Base-by-base conservation (phyloP, 2,888 invertebrate species). In the Pilophorus perplexus region DNA sequence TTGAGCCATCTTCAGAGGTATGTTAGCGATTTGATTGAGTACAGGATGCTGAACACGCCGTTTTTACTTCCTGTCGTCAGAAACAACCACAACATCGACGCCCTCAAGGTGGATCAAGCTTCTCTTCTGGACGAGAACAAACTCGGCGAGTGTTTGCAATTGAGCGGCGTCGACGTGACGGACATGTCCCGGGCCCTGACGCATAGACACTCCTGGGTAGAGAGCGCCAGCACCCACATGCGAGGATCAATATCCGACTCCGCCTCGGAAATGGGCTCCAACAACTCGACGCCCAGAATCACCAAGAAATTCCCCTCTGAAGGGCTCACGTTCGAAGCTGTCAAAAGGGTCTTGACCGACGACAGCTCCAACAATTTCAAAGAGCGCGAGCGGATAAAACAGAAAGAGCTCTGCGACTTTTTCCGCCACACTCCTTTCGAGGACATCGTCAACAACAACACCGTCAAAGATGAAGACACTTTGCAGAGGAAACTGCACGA, bases 271-370 rank as follows among this genome's bases (percentile, higher is more conserved):
- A 82, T 90, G 65, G 95, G 96, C 76, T 94, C 94, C 77, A 87
- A 88, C 0, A 86, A 86, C 72, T 93, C 93, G 74, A 94, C 95
- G 20, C 95, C 95, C 0, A 88, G 89, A n/a, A 84, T 90, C 46
- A 84, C 84, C 70, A 72, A 84, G 84, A 84, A 83, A 78, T 75
- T 82, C 48, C 84, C 81, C 50, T 83, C 84, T 57, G 89, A 89
- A 74, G 90, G 90, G 77, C 83, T 94, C 64, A 93, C 93, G 44
- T 90, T 95, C 73, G 95, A 95, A 76, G 91, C 93, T 25, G 85
- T 96, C 82, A 92, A 95, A 73, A 87, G 89, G 73, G 89, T 93
- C 59, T 81, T 96, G 42, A 85, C 84, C 22, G 92, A 91, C 70
- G 86, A 88, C 6, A 81, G 83, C 1, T 89, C 89, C 71, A 83